These are phyloP conservation scores for Protophormia terraenovae DNA, from an alignment of 2,888 invertebrate genomes.

Conservation along the genomic window DNA sequence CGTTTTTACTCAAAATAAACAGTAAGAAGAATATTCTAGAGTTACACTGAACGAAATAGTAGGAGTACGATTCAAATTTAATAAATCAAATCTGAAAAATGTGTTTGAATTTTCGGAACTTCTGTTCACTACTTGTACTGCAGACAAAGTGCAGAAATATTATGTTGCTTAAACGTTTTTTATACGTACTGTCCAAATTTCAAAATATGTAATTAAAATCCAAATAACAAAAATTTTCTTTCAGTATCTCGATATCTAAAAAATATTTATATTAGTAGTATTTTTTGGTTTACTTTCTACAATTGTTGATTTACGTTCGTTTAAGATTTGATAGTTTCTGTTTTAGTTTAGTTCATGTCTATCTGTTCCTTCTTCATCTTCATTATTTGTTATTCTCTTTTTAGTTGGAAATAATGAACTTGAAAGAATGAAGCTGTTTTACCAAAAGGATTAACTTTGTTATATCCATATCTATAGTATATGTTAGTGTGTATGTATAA, in stretches of 20 bases:
- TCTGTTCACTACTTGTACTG: no score
- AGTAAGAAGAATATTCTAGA: background rate
- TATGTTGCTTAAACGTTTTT: no score
- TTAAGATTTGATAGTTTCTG: slow-evolving; percentile 32
- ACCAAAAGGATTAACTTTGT: slow-evolving; percentile 53
- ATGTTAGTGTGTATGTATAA: background rate
- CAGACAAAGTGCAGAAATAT: no score
- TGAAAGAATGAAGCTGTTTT: slow-evolving; percentile 57
- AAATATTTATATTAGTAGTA: slow-evolving; percentile 9
- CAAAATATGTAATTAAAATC: background rate
- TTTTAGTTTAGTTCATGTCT: background rate
- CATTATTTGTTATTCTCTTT: slow-evolving; percentile 14
- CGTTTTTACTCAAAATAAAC: slow-evolving; percentile 31
- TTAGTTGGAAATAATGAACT: slow-evolving; percentile 39
- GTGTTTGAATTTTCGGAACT: no score
- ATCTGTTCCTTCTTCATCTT: background rate
- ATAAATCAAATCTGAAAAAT: no score
- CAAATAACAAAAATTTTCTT: background rate
- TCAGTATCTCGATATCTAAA: background rate
- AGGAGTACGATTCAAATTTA: background rate
- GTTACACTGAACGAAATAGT: background rate
- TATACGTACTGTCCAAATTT: no score
- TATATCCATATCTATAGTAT: slow-evolving; percentile 19
- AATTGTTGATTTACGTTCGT: slow-evolving; percentile 42
- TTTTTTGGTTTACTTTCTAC: background rate